Evolutionary conservation across 2,113 vertebrate genomes (phyloP).

Genomic region (Phylloscopus trochilus): DNA sequence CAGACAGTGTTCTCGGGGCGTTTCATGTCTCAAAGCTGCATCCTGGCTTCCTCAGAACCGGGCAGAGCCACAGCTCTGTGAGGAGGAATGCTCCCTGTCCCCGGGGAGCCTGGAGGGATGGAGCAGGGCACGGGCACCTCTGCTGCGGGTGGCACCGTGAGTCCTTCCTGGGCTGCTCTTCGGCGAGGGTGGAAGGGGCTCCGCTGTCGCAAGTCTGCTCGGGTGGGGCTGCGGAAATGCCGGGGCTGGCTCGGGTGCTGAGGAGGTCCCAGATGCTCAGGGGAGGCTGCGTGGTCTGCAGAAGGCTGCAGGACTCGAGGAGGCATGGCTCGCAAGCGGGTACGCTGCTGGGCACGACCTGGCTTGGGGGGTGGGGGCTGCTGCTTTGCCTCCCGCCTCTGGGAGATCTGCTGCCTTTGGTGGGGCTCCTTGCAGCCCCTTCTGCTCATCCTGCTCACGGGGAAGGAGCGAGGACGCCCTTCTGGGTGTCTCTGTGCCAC

Average conservation of each 20-base stretch:
- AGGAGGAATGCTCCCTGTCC: background rate
- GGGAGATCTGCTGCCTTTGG: background rate
- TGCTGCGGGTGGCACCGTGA: background rate
- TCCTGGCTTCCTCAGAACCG: background rate
- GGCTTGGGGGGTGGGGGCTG: accelerated
- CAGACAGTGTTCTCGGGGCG: background rate
- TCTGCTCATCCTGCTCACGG: accelerated
- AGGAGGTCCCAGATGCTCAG: background rate
- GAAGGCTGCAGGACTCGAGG: background rate
- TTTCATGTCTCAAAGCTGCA: background rate
- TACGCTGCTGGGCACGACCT: background rate
- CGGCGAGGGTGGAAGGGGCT: background rate
- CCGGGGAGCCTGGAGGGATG: background rate
- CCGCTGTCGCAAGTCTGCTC: background rate
- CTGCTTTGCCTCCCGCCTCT: background rate
- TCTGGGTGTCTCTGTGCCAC: accelerated
- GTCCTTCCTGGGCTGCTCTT: background rate
- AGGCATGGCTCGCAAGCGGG: slow-evolving; percentile 56
- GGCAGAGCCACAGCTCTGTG: background rate
- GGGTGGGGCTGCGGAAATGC: slow-evolving; percentile 29
- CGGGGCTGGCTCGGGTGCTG: background rate
- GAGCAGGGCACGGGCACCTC: background rate
- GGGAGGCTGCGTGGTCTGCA: background rate
- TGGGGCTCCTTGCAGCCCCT: background rate
- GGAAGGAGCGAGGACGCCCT: background rate